These are phyloP conservation scores for Scaptodrosophila lebanonensis DNA, from an alignment of 1,140 invertebrate genomes.

Conservation along the genomic window DNA sequence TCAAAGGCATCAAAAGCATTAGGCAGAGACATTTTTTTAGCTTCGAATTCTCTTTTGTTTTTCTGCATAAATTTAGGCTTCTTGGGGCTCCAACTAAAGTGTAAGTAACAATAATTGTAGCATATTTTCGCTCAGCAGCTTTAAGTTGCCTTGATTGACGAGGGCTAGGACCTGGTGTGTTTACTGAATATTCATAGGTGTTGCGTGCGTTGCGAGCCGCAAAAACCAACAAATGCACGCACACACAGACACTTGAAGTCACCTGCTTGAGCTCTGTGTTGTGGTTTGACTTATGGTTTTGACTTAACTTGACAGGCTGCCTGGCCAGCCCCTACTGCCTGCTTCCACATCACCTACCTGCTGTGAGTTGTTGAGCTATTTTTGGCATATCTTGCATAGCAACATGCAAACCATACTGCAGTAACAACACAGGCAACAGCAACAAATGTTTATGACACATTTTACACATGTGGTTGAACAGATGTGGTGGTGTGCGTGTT, in stretches of 20 bases:
- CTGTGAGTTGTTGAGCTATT: constrained; percentile 38
- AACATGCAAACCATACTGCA: no score
- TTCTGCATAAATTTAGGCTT: constrained; percentile 38
- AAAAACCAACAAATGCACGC: constrained; percentile 15
- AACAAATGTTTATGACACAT: constrained; percentile 63
- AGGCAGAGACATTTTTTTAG: constrained; percentile 28
- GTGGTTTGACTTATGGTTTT: constrained; percentile 62
- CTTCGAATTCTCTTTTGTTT: constrained; percentile 4
- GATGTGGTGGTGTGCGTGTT: no score
- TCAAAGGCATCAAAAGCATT: constrained; percentile 45
- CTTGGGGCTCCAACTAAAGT: constrained; percentile 15
- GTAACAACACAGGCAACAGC: no score
- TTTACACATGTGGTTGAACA: constrained; percentile 53
- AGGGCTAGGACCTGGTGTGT: constrained; percentile 3
- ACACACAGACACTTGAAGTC: constrained; percentile 11
- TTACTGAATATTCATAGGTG: constrained; percentile 13
- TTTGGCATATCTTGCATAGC: constrained; percentile 32
- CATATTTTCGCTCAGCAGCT: constrained; percentile 13
- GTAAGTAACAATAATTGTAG: constrained; percentile 6
- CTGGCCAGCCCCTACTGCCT: not conserved
- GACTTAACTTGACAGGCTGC: constrained; percentile 43
- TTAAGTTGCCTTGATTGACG: constrained; percentile 31
- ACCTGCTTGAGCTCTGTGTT: constrained; percentile 39
- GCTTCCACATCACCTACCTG: constrained; percentile 28
- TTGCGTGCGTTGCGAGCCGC: constrained; percentile 20